Percentiles rank a stretch among this genome's conserved stretches.
Conservation (phyloP, 1,140 invertebrate genomes). For the Zaprionus ghesquierei region DNA sequence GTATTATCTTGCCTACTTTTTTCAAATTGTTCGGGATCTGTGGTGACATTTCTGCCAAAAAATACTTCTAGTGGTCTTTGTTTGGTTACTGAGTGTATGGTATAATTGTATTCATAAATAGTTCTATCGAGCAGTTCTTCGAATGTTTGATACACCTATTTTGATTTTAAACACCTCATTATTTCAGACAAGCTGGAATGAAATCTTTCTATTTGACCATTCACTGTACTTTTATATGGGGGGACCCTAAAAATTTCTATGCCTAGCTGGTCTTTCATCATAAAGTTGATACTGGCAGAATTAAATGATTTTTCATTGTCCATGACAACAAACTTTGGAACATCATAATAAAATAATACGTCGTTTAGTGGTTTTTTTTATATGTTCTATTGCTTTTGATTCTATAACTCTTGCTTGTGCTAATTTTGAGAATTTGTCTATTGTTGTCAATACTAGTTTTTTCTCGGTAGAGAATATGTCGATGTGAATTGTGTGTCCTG, state of each 20-base stretch:
- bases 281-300: constrained; percentile 28
- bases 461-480: constrained; percentile 20
- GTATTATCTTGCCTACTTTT: too few species aligned
- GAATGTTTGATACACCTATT: constrained; percentile 10
- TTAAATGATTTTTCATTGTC: constrained; percentile 44
- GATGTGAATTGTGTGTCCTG: constrained; percentile 30
- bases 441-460: constrained; percentile 7
- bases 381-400: constrained; percentile 13
- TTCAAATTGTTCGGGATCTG: too few species aligned
- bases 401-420: constrained; percentile 30
- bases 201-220: too few species aligned
- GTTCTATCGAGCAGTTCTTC: constrained; percentile 30
- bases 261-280: constrained; percentile 25
- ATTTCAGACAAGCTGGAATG: constrained; percentile 40
- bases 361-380: constrained; percentile 25
- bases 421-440: constrained; percentile 30
- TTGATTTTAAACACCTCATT: constrained; percentile 20
- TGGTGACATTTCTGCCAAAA: too few species aligned
- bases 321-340: constrained; percentile 31
- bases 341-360: constrained; percentile 20
- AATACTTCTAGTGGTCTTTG: constrained; percentile 3
- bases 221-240: too few species aligned
- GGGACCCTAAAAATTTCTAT: constrained; percentile 19
- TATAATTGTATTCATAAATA: constrained; percentile 31
- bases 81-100: constrained; percentile 36